These are phyloP conservation scores for Physocephala rufipes DNA, from an alignment of 2,888 invertebrate species.

Conservation along the genomic window DNA sequence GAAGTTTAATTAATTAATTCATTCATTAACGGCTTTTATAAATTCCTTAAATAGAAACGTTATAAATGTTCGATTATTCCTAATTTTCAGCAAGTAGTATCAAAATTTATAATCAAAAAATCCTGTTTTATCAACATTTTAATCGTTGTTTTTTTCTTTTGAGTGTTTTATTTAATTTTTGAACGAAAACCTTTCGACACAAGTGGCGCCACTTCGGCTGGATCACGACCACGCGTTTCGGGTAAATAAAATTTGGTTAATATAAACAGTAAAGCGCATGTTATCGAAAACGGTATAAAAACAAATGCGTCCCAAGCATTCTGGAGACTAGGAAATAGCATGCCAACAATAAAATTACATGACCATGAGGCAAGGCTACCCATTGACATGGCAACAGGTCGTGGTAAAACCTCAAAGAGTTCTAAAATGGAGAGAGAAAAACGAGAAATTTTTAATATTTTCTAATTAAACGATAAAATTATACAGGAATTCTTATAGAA, in stretches of 20 bases:
- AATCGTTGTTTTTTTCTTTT: not conserved
- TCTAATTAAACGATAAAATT: too few relatives aligned
- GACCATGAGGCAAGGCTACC: constrained; percentile 89
- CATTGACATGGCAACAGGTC: constrained; percentile 86
- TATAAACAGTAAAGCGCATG: constrained; percentile 58
- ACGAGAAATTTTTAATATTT: too few relatives aligned
- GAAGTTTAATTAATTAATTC: too few relatives aligned
- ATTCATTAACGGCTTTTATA: too few relatives aligned
- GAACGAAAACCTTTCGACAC: constrained; percentile 73
- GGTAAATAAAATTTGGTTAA: constrained; percentile 75
- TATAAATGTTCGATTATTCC: not conserved
- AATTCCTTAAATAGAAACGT: not conserved
- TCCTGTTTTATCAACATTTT: not conserved
- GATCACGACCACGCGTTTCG: constrained; percentile 77
- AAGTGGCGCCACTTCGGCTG: constrained; percentile 72
- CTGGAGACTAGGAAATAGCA: constrained; percentile 77
- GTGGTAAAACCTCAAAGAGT: constrained; percentile 83
- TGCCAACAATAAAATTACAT: constrained; percentile 86
- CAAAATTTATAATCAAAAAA: constrained; percentile 7
- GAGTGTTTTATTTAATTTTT: constrained; percentile 52
- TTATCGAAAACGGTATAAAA: constrained; percentile 77
- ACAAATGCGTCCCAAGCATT: constrained; percentile 74
- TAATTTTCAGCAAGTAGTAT: not conserved
- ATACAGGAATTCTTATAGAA: too few relatives aligned
- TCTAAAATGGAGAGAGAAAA: constrained; percentile 66